Percentiles rank a stretch among this genome's conserved stretches.
phyloP scores from a whole-genome alignment of 2,888 invertebrate species.

The Drosophila dives region DNA sequence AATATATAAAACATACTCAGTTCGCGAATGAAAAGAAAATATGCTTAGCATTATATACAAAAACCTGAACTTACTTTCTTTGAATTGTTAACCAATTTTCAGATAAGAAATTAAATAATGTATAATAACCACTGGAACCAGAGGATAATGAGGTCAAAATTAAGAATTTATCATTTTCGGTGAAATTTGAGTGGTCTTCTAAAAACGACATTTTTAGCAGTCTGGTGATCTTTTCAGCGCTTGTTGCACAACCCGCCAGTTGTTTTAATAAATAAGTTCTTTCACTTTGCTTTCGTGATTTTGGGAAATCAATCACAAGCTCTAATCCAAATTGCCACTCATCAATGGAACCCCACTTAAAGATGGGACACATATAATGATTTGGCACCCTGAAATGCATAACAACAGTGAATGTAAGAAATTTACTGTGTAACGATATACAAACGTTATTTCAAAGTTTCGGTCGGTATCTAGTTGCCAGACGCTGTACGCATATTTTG shows the following conservation, averaged over 20 bases:
- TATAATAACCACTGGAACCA: slow-evolving; percentile 89
- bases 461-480: slow-evolving; percentile 92
- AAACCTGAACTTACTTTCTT: slow-evolving; percentile 86
- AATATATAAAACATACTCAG: background rate
- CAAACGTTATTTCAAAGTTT: slow-evolving; percentile 92
- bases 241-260: slow-evolving; percentile 91
- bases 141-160: slow-evolving; percentile 91
- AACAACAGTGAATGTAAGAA: background rate
- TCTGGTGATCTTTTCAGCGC: slow-evolving; percentile 88
- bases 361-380: slow-evolving; percentile 92
- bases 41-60: background rate
- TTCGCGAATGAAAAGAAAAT: background rate
- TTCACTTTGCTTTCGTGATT: slow-evolving; percentile 89
- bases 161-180: slow-evolving; percentile 90
- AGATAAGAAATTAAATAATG: slow-evolving; percentile 89
- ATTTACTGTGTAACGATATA: slow-evolving; percentile 53
- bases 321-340: slow-evolving; percentile 94
- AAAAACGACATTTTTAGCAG: slow-evolving; percentile 89
- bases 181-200: slow-evolving; percentile 90
- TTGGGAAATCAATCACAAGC: slow-evolving; percentile 90
- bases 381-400: slow-evolving; percentile 88
- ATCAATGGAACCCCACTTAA: slow-evolving; percentile 91
- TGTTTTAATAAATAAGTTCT: slow-evolving; percentile 91
- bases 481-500: slow-evolving; percentile 89
- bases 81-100: slow-evolving; percentile 90